Evolutionary conservation across 2,797 vertebrate genomes (phyloP).

Genomic region (Ceryle rudis): DNA sequence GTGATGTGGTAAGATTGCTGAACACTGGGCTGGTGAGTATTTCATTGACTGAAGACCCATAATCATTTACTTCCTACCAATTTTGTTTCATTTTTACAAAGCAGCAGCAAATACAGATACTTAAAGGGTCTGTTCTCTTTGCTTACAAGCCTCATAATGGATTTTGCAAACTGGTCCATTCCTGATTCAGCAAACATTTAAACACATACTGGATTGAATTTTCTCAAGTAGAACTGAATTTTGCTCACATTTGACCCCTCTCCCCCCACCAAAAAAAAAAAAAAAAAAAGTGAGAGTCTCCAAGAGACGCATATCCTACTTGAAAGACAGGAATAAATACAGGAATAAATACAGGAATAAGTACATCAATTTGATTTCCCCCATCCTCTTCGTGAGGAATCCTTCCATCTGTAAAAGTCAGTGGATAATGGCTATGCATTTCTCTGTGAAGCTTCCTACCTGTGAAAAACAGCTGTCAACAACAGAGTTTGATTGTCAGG

Average conservation of each 20-base stretch:
- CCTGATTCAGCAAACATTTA: neutral
- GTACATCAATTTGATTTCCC: neutral
- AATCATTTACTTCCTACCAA: neutral
- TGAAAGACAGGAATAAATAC: neutral
- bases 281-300: fast-evolving
- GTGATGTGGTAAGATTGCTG: neutral
- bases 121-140: neutral
- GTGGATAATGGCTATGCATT: neutral
- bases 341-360: neutral
- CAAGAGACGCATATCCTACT: neutral
- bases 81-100: neutral
- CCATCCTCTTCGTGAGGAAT: neutral
- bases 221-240: neutral
- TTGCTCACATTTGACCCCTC: neutral
- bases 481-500: neutral
- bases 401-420: neutral
- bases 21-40: neutral
- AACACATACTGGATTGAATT: neutral
- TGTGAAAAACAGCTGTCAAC: neutral
- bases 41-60: neutral
- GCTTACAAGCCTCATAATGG: neutral
- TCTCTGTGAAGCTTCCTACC: neutral
- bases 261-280: fast-evolving
- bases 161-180: neutral
- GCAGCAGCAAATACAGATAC: neutral